These are phyloP conservation scores for Anas platyrhynchos DNA, from an alignment of 2,113 vertebrate genomes.

Conservation along the genomic window DNA sequence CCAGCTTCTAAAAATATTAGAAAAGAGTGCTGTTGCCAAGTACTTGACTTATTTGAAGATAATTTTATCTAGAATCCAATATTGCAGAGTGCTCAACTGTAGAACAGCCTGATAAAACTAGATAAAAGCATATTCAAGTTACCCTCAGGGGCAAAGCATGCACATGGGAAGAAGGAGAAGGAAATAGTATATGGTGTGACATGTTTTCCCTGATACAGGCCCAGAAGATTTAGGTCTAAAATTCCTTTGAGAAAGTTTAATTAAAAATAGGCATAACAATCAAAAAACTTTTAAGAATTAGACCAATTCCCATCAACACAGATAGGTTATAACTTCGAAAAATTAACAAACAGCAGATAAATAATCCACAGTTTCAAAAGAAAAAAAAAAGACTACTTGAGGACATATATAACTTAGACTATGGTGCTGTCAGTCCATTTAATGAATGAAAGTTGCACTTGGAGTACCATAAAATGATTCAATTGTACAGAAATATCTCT, in stretches of 20 bases:
- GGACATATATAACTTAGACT: neutral
- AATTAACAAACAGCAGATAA: neutral
- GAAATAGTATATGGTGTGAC: too few relatives aligned
- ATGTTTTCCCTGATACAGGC: neutral
- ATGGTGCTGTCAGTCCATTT: neutral
- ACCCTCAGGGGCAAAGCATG: neutral
- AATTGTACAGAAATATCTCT: neutral
- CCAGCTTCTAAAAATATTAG: neutral
- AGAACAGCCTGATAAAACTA: neutral
- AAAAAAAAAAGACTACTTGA: neutral
- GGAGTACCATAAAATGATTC: neutral
- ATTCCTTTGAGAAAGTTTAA: neutral
- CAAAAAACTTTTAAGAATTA: neutral
- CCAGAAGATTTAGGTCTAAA: neutral
- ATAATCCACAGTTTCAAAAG: neutral
- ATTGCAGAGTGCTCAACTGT: neutral
- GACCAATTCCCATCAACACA: neutral
- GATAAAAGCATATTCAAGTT: neutral
- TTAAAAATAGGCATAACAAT: neutral
- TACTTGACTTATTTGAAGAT: neutral
- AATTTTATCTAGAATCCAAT: neutral
- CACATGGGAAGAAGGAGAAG: neutral
- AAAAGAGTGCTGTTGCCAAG: neutral
- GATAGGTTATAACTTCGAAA: neutral
- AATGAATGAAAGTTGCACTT: neutral